Conservation (phyloP, 1,140 invertebrate genomes). For the Atta texana region DNA sequence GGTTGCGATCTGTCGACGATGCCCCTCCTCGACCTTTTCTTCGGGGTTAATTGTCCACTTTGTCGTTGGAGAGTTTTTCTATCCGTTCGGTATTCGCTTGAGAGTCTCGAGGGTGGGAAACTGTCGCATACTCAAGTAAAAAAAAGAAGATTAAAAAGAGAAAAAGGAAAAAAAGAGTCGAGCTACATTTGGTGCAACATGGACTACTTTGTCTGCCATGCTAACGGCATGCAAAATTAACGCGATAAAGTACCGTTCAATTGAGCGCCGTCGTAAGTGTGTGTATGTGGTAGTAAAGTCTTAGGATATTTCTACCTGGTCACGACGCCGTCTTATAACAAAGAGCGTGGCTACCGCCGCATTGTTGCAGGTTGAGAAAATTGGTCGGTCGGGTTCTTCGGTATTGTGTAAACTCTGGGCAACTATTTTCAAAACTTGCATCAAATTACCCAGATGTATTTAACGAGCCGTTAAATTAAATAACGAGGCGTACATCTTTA, state of each 20-base stretch:
- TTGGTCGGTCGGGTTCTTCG: conserved; percentile 19
- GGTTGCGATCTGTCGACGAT: conserved; percentile 58
- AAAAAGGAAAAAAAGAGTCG: neutral
- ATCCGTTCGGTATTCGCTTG: conserved; percentile 50
- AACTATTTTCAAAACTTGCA: conserved; percentile 36
- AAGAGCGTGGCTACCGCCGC: conserved; percentile 40
- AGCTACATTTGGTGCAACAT: neutral
- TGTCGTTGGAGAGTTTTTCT: conserved; percentile 69
- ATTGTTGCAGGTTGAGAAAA: conserved; percentile 54
- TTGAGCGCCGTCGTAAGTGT: conserved; percentile 9
- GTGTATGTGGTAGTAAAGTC: conserved; percentile 18
- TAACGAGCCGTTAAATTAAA: conserved; percentile 36
- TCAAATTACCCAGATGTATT: neutral
- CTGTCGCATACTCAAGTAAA: conserved; percentile 4
- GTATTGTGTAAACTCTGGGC: conserved; percentile 20
- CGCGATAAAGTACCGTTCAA: conserved; percentile 45
- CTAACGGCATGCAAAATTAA: conserved; percentile 58
- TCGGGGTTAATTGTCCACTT: conserved; percentile 77
- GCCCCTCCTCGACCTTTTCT: conserved; percentile 71
- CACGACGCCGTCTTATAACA: conserved; percentile 31
- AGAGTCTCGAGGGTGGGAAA: conserved; percentile 52
- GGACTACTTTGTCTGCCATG: conserved; percentile 14
- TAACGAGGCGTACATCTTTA: neutral
- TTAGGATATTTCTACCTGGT: conserved; percentile 24
- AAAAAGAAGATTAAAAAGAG: neutral